These are phyloP conservation scores for Cyanoramphus novaezelandiae DNA, from an alignment of 2,113 vertebrate genomes.

Conservation along the genomic window DNA sequence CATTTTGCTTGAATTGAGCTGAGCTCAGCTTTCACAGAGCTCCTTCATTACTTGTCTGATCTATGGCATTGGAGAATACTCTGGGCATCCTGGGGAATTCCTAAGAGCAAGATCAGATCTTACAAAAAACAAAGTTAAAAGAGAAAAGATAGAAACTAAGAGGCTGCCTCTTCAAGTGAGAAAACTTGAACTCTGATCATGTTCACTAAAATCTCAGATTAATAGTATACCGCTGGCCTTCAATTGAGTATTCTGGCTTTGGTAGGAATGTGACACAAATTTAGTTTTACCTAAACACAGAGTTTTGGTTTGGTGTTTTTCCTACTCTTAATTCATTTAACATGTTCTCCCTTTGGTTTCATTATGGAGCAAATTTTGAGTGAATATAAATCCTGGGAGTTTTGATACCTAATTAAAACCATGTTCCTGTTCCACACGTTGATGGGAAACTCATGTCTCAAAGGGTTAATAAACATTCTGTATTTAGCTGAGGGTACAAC, in stretches of 20 bases:
- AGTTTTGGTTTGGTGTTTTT: rapidly evolving
- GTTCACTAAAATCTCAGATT: background rate
- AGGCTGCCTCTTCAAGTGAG: background rate
- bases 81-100: background rate
- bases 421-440: conserved; percentile 62
- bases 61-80: background rate
- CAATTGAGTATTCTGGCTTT: conserved; percentile 37
- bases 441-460: conserved; percentile 77
- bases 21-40: background rate
- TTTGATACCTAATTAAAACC: conserved; percentile 78
- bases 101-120: background rate
- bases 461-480: conserved; percentile 81
- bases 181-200: background rate
- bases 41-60: background rate
- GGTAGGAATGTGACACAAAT: conserved; percentile 19
- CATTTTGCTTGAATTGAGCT: background rate
- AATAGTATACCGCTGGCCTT: background rate
- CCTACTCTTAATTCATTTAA: conserved; percentile 34
- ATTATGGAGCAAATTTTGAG: conserved; percentile 59
- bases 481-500: conserved; percentile 76
- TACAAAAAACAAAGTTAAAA: background rate
- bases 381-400: conserved; percentile 60
- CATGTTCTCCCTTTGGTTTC: conserved; percentile 64
- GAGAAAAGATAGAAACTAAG: background rate
- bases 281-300: conserved; percentile 31